A percentile compares a stretch with the other conserved stretches of the same genome.
phyloP scores from a whole-genome alignment of 1,140 invertebrate species.

The Homarus americanus region DNA sequence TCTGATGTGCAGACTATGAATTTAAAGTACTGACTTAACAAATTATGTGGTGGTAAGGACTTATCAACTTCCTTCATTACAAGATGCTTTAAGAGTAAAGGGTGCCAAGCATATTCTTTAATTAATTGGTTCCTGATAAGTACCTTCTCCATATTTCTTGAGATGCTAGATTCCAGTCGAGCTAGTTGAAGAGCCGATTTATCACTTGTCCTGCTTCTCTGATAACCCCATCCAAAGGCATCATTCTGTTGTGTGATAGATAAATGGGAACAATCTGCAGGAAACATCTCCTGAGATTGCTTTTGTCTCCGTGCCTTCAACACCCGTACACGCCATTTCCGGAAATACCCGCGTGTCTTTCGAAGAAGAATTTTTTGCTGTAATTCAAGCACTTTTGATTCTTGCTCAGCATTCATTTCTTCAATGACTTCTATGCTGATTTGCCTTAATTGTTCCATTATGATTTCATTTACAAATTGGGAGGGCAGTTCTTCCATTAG shows the following conservation, averaged over 20 bases:
- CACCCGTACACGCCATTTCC: slow-evolving; percentile 24
- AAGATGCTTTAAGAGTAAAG: slow-evolving; percentile 24
- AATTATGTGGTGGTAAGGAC: slow-evolving; percentile 2
- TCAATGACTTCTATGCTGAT: slow-evolving; percentile 14
- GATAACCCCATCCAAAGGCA: slow-evolving; percentile 67
- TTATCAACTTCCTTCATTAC: slow-evolving; percentile 21
- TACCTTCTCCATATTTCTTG: neutral
- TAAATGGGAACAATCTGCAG: slow-evolving; percentile 41
- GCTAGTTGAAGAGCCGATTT: slow-evolving; percentile 33
- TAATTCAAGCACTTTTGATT: neutral
- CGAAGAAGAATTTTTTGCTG: slow-evolving; percentile 22
- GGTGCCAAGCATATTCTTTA: slow-evolving; percentile 46
- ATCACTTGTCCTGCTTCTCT: slow-evolving; percentile 19
- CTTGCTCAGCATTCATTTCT: slow-evolving; percentile 25
- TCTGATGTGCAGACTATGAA: slow-evolving; percentile 41
- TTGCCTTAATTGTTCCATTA: neutral
- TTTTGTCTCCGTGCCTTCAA: slow-evolving; percentile 36
- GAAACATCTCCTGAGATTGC: slow-evolving; percentile 51
- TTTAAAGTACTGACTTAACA: slow-evolving; percentile 62
- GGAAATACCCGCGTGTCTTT: slow-evolving; percentile 37
- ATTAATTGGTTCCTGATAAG: slow-evolving; percentile 27
- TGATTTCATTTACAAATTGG: slow-evolving; percentile 8
- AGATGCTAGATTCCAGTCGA: neutral
- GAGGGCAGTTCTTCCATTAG: slow-evolving; percentile 40
- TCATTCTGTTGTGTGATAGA: slow-evolving; percentile 46